Conservation (phyloP, 2,797 vertebrate genomes). For the Oreochromis mossambicus region DNA sequence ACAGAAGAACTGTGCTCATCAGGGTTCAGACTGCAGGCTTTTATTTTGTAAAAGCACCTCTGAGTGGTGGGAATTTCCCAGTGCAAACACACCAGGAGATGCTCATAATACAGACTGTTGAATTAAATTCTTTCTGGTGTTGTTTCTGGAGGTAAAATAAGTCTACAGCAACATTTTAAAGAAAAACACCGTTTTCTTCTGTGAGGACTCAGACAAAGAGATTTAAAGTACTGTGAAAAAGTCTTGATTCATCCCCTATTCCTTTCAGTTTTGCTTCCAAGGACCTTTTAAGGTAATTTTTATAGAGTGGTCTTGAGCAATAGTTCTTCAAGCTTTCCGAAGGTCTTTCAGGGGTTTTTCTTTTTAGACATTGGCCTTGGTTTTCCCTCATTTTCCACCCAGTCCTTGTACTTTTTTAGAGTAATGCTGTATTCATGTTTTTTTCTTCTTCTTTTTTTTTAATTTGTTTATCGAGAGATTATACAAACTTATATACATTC, state of each 20-base stretch:
- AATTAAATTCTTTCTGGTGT: constrained; percentile 5
- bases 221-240: background rate
- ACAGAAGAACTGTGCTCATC: background rate
- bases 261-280: background rate
- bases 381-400: background rate
- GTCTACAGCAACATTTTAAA: background rate
- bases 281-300: background rate
- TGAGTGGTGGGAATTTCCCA: background rate
- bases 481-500: background rate
- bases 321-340: background rate
- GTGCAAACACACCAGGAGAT: background rate
- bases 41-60: constrained; percentile 7
- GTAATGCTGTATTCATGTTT: background rate
- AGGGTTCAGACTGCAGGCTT: background rate
- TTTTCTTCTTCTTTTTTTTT: too few relatives aligned
- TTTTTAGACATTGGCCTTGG: background rate
- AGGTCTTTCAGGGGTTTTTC: background rate
- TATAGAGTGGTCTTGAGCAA: background rate
- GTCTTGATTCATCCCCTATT: background rate
- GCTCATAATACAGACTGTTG: background rate
- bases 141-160: background rate
- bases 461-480: too few relatives aligned
- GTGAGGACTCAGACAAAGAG: background rate
- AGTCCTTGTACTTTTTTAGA: background rate
- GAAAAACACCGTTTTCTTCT: background rate